Base-by-base conservation (phyloP, 2,113 vertebrate genomes). In the Ammodramus savannarum region DNA sequence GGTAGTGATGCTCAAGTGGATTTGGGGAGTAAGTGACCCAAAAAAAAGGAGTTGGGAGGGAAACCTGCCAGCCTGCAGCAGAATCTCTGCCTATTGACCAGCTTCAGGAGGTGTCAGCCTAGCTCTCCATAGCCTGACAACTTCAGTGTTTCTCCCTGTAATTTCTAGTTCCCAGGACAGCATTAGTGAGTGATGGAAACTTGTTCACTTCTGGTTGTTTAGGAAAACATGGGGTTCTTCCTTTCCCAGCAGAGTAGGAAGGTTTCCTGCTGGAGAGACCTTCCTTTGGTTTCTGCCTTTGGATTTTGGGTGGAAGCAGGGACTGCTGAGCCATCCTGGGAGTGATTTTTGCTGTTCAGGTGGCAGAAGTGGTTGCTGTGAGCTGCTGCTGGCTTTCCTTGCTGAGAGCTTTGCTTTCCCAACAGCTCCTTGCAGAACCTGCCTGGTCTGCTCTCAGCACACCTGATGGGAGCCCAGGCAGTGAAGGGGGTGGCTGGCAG, bases 381-480 rank as follows among this genome's bases (percentile, higher is more conserved):
- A 84, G 11, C 39, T 68, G 57, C 55, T 87, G 58, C 81, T 43
- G n/a, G 27, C 69, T 90, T 48, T 48, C 57, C 65, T 12, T 44
- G 1, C 32, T 1, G 32, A n/a, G 55, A 67, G 66, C 86, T 85
- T 48, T 90, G 85, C 58, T 92, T 96, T 86, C 89, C 54, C 71
- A 48, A 44, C 31, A 52, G 62, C 68, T 83, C 75, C 93, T 79
- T 85, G 94, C 88, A 93, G 89, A 90, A 83, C 83, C 93, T 83
- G 94, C 94, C 83, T 79, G 71, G 48, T 51, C 18, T 93, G 94
- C 85, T 75, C 57, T 38, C 71, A 36, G 26, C 38, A 16, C 32
- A 78, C 32, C 82, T 71, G 57, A 23, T 14, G 51, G 78, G 66
- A 72, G 57, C 66, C 18, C 52, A 54, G 77, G 88, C 78, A 91